Percentiles rank a stretch among this genome's conserved stretches.
Conservation (phyloP, 2,113 vertebrate genomes). For the Tympanuchus pallidicinctus region DNA sequence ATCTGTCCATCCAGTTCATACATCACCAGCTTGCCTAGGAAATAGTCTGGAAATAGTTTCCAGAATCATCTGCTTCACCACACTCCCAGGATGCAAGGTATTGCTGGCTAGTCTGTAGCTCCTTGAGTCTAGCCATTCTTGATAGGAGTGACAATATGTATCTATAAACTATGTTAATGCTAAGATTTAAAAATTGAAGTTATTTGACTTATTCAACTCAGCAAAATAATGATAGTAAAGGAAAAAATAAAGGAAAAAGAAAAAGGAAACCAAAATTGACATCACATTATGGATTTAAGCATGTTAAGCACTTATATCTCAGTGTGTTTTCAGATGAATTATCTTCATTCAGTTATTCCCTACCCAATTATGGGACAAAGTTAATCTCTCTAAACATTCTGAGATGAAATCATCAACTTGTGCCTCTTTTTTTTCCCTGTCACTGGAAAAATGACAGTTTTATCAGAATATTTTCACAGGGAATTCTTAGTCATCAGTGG, state of each 20-base stretch:
- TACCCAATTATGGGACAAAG: neutral
- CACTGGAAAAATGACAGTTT: neutral
- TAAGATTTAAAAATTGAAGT: neutral
- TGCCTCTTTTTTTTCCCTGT: neutral
- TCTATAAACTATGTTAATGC: neutral
- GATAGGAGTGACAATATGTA: neutral
- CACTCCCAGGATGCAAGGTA: too few relatives aligned
- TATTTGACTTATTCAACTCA: neutral
- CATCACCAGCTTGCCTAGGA: too few relatives aligned
- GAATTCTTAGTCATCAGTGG: neutral
- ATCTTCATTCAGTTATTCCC: neutral
- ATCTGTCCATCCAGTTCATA: too few relatives aligned
- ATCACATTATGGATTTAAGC: neutral
- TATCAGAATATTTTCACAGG: neutral
- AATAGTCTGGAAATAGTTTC: too few relatives aligned
- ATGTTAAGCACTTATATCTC: neutral
- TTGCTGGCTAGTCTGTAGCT: neutral
- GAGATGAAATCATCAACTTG: neutral
- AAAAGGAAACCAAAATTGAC: neutral
- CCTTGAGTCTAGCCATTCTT: neutral
- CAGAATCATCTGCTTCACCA: too few relatives aligned
- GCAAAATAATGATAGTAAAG: neutral
- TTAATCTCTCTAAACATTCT: neutral
- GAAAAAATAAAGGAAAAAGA: neutral
- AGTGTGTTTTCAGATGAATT: fast-evolving